phyloP scores from a whole-genome alignment of 2,113 vertebrate genomes.

The Tympanuchus pallidicinctus region DNA sequence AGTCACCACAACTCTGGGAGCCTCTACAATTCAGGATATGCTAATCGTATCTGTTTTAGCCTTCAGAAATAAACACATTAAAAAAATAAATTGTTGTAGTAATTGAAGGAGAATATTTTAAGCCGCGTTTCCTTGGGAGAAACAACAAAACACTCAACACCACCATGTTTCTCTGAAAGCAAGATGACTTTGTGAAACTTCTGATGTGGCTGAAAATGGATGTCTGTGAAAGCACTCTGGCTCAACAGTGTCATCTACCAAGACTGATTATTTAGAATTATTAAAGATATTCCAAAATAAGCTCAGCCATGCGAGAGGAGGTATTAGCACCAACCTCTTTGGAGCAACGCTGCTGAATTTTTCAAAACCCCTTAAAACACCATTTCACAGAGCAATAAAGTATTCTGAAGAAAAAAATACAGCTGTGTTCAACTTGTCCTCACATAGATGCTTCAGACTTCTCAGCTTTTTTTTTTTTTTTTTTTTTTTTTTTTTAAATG shows the following conservation, averaged over 20 bases:
- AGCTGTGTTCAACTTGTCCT: not conserved
- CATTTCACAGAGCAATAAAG: not conserved
- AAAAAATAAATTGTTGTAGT: not conserved
- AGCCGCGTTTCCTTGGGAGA: not conserved
- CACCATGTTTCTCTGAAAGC: not conserved
- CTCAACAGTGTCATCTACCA: not conserved
- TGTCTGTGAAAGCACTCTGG: not conserved
- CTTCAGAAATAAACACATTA: not conserved
- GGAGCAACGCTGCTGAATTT: not conserved
- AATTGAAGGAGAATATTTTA: not conserved
- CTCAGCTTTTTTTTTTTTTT: not conserved
- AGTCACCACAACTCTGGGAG: not conserved
- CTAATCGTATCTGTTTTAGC: not conserved
- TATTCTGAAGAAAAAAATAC: not conserved
- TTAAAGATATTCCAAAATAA: not conserved
- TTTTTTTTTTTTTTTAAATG: too few relatives aligned
- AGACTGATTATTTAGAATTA: not conserved
- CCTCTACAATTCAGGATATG: not conserved
- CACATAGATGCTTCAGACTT: not conserved
- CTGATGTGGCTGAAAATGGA: not conserved
- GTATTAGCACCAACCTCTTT: not conserved
- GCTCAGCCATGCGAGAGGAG: not conserved
- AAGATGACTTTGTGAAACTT: not conserved
- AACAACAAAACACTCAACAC: not conserved
- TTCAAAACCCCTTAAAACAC: not conserved